These are phyloP conservation scores for Pilophorus perplexus DNA, from an alignment of 2,888 invertebrate genomes.

Conservation along the genomic window DNA sequence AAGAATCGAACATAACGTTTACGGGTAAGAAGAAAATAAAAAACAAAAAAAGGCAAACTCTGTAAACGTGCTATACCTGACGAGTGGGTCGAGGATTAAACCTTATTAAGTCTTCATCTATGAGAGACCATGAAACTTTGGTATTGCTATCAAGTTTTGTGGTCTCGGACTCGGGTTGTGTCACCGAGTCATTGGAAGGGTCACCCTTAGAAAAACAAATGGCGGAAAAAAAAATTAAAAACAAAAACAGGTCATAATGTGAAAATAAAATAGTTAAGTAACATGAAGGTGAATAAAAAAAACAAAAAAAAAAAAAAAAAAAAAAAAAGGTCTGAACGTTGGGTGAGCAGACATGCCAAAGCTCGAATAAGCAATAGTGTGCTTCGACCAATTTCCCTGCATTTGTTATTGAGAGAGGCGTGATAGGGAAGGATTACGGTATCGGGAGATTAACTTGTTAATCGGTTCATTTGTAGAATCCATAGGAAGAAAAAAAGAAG, in stretches of 20 bases:
- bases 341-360: too few species aligned
- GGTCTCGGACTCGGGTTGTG: slow-evolving; percentile 18
- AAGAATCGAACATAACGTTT: too few species aligned
- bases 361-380: too few species aligned
- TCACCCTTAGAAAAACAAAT: slow-evolving; percentile 33
- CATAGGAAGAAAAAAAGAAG: too few species aligned
- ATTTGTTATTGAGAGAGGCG: too few species aligned
- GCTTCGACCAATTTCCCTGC: too few species aligned
- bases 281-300: neutral
- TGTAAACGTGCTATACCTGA: slow-evolving; percentile 27
- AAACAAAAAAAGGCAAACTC: slow-evolving; percentile 10
- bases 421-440: too few species aligned
- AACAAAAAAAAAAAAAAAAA: neutral
- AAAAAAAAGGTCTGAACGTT: neutral
- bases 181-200: too few species aligned
- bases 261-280: neutral
- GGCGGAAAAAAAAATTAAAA: neutral
- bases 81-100: slow-evolving; percentile 35
- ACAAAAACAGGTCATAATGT: neutral
- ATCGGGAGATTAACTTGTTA: too few species aligned
- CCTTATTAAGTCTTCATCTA: slow-evolving; percentile 36
- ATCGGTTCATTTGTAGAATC: too few species aligned
- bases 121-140: slow-evolving; percentile 33
- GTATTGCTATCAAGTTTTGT: slow-evolving; percentile 34
- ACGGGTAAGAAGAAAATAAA: too few species aligned